Conservation (phyloP, 2,888 invertebrate genomes). For the Caenorhabditis panamensis region DNA sequence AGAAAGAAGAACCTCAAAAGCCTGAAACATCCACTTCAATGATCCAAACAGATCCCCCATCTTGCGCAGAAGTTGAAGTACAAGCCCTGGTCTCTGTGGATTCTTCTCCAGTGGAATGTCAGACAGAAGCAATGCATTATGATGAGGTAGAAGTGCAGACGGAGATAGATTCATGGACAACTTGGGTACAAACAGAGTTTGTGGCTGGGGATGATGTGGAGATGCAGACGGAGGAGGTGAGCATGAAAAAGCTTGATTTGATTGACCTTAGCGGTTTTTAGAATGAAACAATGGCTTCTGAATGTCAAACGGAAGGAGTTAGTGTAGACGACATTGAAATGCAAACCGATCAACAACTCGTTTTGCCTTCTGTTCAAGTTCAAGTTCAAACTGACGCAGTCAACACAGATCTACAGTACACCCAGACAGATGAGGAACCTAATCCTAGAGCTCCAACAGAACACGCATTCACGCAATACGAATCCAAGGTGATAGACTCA, state of each 20-base stretch:
- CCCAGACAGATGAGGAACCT: constrained; percentile 35
- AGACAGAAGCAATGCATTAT: constrained; percentile 8
- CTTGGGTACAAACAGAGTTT: constrained; percentile 21
- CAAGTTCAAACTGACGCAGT: constrained; percentile 24
- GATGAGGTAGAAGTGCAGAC: constrained; percentile 39
- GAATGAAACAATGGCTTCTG: constrained; percentile 10
- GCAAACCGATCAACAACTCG: constrained; percentile 25
- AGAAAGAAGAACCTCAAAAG: neutral
- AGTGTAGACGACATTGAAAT: constrained; percentile 11
- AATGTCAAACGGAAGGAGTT: constrained; percentile 26
- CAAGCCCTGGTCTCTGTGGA: neutral
- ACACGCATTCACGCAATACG: constrained; percentile 26
- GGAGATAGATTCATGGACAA: neutral
- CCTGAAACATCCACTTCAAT: constrained; percentile 23
- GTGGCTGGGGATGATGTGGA: neutral
- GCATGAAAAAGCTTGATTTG: neutral
- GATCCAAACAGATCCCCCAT: constrained; percentile 19
- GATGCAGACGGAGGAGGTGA: constrained; percentile 36
- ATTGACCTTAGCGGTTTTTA: neutral
- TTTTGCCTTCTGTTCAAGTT: neutral
- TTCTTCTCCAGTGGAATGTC: constrained; percentile 1
- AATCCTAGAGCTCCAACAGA: constrained; percentile 1
- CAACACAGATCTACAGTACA: constrained; percentile 6
- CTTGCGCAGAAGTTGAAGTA: constrained; percentile 1
- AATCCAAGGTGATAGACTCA: constrained; percentile 14